A percentile compares a stretch with the other conserved stretches of the same genome.
These are phyloP conservation scores for Clistopyga incitator DNA, from an alignment of 2,888 invertebrate genomes.

Conservation along the genomic window DNA sequence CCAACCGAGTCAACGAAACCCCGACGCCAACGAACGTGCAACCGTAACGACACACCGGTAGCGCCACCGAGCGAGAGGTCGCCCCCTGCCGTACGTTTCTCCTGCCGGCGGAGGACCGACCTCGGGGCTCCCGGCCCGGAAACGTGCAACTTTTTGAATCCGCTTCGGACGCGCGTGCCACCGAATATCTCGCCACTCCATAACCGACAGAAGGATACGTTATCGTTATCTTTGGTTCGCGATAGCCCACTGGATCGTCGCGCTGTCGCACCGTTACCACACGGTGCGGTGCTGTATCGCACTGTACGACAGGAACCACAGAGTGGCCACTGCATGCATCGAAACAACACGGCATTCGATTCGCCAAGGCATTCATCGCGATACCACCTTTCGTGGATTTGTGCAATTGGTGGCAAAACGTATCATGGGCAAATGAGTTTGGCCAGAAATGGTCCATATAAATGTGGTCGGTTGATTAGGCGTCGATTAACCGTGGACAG, in stretches of 20 bases:
- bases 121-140: constrained; percentile 19
- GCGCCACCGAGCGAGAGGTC: constrained; percentile 42
- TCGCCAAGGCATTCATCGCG: constrained; percentile 48
- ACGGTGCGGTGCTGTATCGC: constrained; percentile 12
- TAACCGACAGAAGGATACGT: constrained; percentile 9
- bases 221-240: constrained; percentile 42
- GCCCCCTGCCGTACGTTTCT: constrained; percentile 29
- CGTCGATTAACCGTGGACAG: constrained; percentile 62
- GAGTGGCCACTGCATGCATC: background rate
- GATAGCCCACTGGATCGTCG: constrained; percentile 56
- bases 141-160: constrained; percentile 77
- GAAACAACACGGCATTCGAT: constrained; percentile 27
- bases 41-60: constrained; percentile 49
- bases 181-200: constrained; percentile 49
- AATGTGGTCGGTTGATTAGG: constrained; percentile 56
- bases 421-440: background rate
- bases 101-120: background rate
- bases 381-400: too few species aligned
- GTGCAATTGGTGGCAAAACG: too few species aligned
- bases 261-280: constrained; percentile 18
- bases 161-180: constrained; percentile 73
- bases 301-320: constrained; percentile 34
- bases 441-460: constrained; percentile 6
- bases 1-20: constrained; percentile 70
- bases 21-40: constrained; percentile 60